phyloP scores from a whole-genome alignment of 2,113 vertebrate genomes.

The Apodemus speciosus region DNA sequence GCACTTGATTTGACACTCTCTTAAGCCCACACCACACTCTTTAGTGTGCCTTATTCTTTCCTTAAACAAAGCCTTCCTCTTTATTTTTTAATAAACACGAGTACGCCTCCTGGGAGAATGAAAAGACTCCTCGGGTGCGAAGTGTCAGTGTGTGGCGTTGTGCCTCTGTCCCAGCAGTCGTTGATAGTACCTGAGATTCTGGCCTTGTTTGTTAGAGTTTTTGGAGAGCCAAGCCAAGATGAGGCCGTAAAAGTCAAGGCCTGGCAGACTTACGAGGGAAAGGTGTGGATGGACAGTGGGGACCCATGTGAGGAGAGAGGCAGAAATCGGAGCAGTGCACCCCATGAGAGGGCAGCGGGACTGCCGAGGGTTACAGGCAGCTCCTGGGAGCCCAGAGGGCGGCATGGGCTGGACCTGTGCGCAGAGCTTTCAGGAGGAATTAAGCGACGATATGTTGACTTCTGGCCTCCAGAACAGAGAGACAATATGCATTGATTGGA shows the following conservation, averaged over 20 bases:
- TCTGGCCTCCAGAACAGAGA: neutral
- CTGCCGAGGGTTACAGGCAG: neutral
- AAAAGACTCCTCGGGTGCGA: neutral
- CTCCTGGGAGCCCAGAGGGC: neutral
- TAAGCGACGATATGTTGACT: neutral
- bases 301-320: neutral
- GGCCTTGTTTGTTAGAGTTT: neutral
- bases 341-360: neutral
- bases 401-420: neutral
- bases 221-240: neutral
- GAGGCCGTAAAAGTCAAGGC: neutral
- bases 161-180: neutral
- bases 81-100: neutral
- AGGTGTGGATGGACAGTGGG: neutral
- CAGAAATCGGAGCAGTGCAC: neutral
- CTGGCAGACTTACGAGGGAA: neutral
- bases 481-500: neutral
- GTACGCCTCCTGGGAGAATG: neutral
- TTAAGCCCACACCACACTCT: neutral
- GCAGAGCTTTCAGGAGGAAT: neutral
- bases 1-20: too few relatives aligned
- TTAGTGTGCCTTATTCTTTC: neutral
- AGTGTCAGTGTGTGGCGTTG: neutral
- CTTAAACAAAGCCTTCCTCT: neutral
- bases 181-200: neutral